Base-by-base conservation (phyloP, 2,888 invertebrate genomes). In the Listrodromus nycthemerus region DNA sequence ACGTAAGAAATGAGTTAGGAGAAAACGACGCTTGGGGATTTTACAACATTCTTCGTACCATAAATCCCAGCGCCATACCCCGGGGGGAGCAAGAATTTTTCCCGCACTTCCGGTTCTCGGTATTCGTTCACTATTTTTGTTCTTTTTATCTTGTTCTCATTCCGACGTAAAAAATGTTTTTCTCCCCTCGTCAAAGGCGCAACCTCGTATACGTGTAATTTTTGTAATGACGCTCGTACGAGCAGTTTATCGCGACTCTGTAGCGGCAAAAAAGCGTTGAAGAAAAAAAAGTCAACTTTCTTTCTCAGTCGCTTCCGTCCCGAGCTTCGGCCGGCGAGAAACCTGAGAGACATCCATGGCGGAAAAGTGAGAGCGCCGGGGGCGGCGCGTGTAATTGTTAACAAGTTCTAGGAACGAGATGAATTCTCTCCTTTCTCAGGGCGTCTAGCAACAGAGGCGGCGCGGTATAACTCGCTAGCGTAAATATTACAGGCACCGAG, bases 401-500 rank as follows among this genome's bases (percentile, higher is more conserved):
- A 80, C 70, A 45, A 80, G 80, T 76, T 83, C 55, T n/a, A 45
- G 41, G 50, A 67, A 52, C 24, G 24, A n/a, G 50, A 67, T 37
- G 48, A 37, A 74, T 50, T 19, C 13, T 21, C 55, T 65, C 19
- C 33, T 69, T 77, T 50, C 48, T 45, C 76, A 50, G 71, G 21
- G 66, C 80, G 76, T 21, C 50, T 21, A 27, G 30, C 27, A 71
- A 75, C 48, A 45, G 67, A 19, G 75, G 55, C 55, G 79, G 65
- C 58, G 61, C 58, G 66, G 50, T 77, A 71, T 27, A n/a, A 33
- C 76, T 30, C 7, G 45, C 63, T 13, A 55, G 65, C 75, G 77
- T 80, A 71, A 70, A 80, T 80, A 74, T 82, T 81, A 50, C 65
- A 81, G 75, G 48, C 33, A 45, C 33, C 37, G 21, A 37, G 45